phyloP scores from a whole-genome alignment of 2,797 vertebrate genomes.

The Platyrinchus mystaceus region DNA sequence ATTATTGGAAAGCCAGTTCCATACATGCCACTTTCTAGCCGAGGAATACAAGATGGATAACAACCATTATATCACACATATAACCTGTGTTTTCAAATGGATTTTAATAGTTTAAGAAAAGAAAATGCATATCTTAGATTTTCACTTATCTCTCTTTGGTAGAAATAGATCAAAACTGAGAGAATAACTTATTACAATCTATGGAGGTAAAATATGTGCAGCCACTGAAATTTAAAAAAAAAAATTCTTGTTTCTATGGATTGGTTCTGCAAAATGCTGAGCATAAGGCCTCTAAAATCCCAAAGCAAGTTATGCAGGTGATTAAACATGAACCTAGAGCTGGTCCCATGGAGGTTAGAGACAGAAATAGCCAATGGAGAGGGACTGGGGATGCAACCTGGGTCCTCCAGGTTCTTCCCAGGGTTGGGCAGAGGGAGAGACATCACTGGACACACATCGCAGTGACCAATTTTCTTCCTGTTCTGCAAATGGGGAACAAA shows the following conservation, averaged over 20 bases:
- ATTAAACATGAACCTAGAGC: rapidly evolving
- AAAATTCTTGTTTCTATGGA: not conserved
- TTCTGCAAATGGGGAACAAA: not conserved
- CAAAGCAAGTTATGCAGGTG: not conserved
- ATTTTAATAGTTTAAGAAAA: not conserved
- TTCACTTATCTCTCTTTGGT: not conserved
- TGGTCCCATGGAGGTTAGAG: not conserved
- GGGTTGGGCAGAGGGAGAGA: rapidly evolving
- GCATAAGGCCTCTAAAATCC: not conserved
- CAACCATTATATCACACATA: not conserved
- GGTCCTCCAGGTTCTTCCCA: not conserved
- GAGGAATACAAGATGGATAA: not conserved
- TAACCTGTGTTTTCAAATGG: not conserved
- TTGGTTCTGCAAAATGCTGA: not conserved
- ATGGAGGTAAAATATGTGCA: not conserved
- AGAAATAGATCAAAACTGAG: not conserved
- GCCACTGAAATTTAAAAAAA: not conserved
- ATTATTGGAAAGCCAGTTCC: not conserved
- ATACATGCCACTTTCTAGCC: not conserved
- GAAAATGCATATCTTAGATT: not conserved
- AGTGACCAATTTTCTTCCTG: rapidly evolving
- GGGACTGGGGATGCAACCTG: not conserved
- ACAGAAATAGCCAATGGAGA: not conserved
- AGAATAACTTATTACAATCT: not conserved
- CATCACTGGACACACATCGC: rapidly evolving